These are phyloP conservation scores for Parascotia fuliginaria DNA, from an alignment of 2,888 invertebrate genomes.

Conservation along the genomic window DNA sequence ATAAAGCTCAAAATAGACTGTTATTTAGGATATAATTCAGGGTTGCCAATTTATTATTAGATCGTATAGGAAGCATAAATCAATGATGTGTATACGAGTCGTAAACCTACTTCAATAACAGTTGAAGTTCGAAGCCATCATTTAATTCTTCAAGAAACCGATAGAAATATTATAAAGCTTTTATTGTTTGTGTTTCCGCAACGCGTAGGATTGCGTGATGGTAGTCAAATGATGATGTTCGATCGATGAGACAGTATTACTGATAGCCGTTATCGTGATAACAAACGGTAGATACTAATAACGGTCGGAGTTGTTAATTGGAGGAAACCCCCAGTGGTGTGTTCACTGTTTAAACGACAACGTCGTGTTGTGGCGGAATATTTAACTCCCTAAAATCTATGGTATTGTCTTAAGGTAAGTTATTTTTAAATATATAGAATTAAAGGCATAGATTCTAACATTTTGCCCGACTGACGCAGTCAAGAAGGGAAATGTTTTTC, in stretches of 20 bases:
- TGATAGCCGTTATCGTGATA: constrained; percentile 57
- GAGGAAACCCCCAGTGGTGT: constrained; percentile 20
- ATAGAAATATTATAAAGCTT: constrained; percentile 34
- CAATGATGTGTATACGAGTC: not conserved
- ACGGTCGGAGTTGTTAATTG: constrained; percentile 25
- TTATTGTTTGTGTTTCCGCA: constrained; percentile 47
- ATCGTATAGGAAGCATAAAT: not conserved
- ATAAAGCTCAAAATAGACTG: not conserved
- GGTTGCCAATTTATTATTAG: not conserved
- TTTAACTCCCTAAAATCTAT: too few species aligned
- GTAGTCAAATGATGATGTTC: constrained; percentile 39
- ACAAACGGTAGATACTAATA: constrained; percentile 51
- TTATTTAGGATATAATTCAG: not conserved
- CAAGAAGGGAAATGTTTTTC: too few species aligned
- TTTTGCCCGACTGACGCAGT: too few species aligned
- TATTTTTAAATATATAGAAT: too few species aligned
- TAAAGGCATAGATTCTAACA: too few species aligned
- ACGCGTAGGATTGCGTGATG: constrained; percentile 54
- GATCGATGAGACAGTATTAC: constrained; percentile 49
- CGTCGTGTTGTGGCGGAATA: not conserved
- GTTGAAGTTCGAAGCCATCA: constrained; percentile 6
- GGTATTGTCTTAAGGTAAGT: too few species aligned
- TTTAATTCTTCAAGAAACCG: constrained; percentile 6
- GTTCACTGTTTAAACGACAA: constrained; percentile 5
- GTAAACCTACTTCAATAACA: not conserved